Evolutionary conservation across 2,797 vertebrate genomes (phyloP).

Genomic region (Myotis findleyi): DNA sequence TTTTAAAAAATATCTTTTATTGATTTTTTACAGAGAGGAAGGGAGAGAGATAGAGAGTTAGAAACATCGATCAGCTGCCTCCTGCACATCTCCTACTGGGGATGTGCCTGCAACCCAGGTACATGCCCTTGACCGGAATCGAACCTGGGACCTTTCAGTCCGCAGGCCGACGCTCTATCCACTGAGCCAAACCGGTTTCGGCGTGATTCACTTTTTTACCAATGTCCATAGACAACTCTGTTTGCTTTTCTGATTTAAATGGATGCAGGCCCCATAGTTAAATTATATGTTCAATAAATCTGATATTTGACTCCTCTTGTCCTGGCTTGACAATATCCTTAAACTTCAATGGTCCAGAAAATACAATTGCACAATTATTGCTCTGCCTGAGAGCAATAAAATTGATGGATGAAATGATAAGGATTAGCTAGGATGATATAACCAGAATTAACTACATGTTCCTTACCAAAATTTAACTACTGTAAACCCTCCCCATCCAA

Average conservation of each 20-base stretch:
- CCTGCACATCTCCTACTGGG: no score
- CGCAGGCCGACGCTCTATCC: no score
- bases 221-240: neutral
- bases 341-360: constrained; percentile 79
- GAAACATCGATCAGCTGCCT: no score
- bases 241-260: constrained; percentile 63
- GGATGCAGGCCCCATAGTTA: constrained; percentile 43
- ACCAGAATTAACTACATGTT: neutral
- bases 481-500: neutral
- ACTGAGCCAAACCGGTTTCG: no score
- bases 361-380: constrained; percentile 78
- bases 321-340: constrained; percentile 69
- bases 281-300: constrained; percentile 72
- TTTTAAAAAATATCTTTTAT: no score
- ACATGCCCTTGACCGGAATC: no score
- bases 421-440: constrained; percentile 50
- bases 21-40: no score
- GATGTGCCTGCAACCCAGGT: no score
- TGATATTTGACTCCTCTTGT: constrained; percentile 70
- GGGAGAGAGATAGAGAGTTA: no score
- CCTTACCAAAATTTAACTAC: constrained; percentile 1
- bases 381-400: constrained; percentile 66
- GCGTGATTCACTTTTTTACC: neutral
- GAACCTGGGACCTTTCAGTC: no score
- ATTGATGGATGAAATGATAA: constrained; percentile 67